phyloP scores from a whole-genome alignment of 2,888 invertebrate species.

The Clusia tigrina region DNA sequence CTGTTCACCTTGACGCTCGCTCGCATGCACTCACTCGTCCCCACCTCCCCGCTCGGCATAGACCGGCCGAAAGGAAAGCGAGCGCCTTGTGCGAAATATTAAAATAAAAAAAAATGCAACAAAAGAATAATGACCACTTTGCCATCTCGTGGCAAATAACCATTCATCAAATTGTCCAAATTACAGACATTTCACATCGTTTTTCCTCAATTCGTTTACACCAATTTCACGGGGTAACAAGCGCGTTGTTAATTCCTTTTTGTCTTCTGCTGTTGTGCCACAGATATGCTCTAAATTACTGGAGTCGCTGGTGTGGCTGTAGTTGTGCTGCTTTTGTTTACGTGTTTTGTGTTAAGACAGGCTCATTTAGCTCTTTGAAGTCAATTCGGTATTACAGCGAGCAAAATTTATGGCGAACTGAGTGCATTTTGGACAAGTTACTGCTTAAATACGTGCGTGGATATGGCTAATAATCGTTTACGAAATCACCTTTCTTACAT shows the following conservation, averaged over 20 bases:
- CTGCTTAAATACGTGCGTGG: slow-evolving; percentile 8
- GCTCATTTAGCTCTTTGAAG: not conserved
- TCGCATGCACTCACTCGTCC: slow-evolving; percentile 5
- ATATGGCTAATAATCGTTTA: slow-evolving; percentile 21
- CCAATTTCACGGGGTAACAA: slow-evolving; percentile 63
- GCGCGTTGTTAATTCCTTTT: slow-evolving; percentile 30
- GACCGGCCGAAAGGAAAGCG: too few species aligned
- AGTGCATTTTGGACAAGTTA: not conserved
- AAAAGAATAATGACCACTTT: slow-evolving; percentile 63
- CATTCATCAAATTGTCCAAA: slow-evolving; percentile 65
- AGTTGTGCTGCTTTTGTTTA: not conserved
- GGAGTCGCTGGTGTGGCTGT: slow-evolving; percentile 1
- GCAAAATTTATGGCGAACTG: not conserved
- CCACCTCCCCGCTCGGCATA: slow-evolving; percentile 32
- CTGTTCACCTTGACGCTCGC: slow-evolving; percentile 28
- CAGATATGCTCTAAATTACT: slow-evolving; percentile 15
- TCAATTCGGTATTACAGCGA: not conserved
- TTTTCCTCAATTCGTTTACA: slow-evolving; percentile 62
- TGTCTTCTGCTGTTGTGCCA: not conserved
- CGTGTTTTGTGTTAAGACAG: not conserved
- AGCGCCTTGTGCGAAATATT: too few species aligned
- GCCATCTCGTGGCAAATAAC: slow-evolving; percentile 65
- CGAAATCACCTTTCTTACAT: slow-evolving; percentile 13
- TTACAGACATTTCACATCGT: slow-evolving; percentile 64
- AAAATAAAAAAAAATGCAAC: slow-evolving; percentile 33